Evolutionary conservation across 1,140 invertebrate species (phyloP), one percentile per base, ranked within the genome.

Genomic region (Drosophila orena): DNA sequence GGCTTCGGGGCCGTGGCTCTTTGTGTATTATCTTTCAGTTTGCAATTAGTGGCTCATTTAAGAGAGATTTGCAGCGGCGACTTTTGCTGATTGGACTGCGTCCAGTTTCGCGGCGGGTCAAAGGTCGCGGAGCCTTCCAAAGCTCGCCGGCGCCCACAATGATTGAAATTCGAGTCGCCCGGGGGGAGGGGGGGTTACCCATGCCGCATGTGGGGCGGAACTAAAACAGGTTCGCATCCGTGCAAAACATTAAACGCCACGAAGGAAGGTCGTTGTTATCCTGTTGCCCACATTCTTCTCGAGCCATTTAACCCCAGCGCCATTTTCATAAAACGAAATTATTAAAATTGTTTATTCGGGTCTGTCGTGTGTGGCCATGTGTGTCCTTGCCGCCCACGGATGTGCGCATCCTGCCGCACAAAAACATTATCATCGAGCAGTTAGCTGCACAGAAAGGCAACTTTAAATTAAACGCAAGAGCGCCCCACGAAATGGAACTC

Each of bases 261-360:
- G 85, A 79, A n/a, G n/a, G n/a, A n/a, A n/a, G n/a, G n/a, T n/a
- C n/a, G n/a, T n/a, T n/a, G n/a, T n/a, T n/a, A n/a, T 79, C 76
- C 66, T 43, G 37, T 1, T 59, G 43, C 53, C 22, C 62, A 65
- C 85, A 89, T 90, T 89, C 80, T 77, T 89, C 57, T 75, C 85
- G 85, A 79, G 84, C 79, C 85, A 90, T 90, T 90, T 90, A 90
- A 90, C 80, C 77, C 80, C 54, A 79, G 74, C 70, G 57, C 74
- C 61, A 90, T 90, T 89, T 89, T 79, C 85, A 90, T 89, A 89
- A 90, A 90, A 90, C 57, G 85, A 89, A 90, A 90, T 90, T 90
- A 90, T 90, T 81, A 84, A 89, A 90, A 90, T 76, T 84, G 85
- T 84, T 89, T 74, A 79, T 65, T 79, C 62, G 74, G 61, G 49